Evolutionary conservation across 2,888 invertebrate genomes (phyloP).

Genomic region (Tubulanus polymorphus): DNA sequence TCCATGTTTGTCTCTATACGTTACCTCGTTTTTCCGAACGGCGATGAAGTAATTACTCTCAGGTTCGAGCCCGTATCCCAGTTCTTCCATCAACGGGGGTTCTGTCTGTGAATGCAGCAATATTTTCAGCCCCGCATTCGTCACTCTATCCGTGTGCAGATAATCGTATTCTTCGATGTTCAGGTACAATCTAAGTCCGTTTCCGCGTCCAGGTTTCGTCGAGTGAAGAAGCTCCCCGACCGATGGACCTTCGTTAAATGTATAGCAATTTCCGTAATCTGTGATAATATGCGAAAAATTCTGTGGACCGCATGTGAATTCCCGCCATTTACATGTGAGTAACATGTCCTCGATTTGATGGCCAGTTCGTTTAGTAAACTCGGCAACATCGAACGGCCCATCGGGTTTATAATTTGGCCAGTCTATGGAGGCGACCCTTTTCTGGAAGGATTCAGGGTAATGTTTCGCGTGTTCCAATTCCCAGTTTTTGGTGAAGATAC

Average conservation of each 20-base stretch:
- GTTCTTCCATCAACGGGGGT: neutral
- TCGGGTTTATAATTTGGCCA: neutral
- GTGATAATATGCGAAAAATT: constrained; percentile 1
- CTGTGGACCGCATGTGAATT: neutral
- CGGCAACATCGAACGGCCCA: neutral
- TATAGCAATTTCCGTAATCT: constrained; percentile 2
- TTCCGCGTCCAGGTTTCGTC: neutral
- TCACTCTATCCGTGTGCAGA: neutral
- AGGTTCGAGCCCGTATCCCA: neutral
- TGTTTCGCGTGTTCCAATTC: neutral
- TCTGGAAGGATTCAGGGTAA: neutral
- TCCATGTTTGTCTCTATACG: no score
- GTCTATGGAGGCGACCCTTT: neutral
- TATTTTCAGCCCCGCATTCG: neutral
- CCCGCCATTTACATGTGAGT: neutral
- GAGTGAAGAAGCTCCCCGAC: neutral
- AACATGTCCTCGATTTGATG: constrained; percentile 5
- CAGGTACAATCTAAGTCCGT: neutral
- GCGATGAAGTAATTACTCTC: neutral
- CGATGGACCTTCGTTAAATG: neutral
- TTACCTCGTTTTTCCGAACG: neutral
- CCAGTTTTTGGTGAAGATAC: neutral
- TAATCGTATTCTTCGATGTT: constrained; percentile 1
- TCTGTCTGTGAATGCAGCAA: neutral
- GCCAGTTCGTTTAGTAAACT: constrained; percentile 1